These are phyloP conservation scores for Blastobasis lacticolella DNA, from an alignment of 2,888 invertebrate species.

Conservation along the genomic window DNA sequence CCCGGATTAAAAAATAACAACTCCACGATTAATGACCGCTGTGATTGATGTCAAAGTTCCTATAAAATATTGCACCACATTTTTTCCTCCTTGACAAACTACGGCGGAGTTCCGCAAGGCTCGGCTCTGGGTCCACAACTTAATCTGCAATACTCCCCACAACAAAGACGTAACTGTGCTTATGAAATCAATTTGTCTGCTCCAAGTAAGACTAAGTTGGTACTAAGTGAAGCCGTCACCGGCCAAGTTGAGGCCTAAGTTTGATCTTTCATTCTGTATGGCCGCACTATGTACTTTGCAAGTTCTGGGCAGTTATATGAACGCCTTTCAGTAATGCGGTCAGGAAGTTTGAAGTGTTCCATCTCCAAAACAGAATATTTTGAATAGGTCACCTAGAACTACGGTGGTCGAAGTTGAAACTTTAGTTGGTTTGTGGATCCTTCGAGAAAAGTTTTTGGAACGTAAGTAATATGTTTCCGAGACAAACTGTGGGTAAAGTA, in stretches of 20 bases:
- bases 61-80: too few relatives aligned
- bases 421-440: background rate
- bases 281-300: background rate
- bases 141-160: too few relatives aligned
- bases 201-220: background rate
- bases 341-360: background rate
- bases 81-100: too few relatives aligned
- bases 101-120: too few relatives aligned
- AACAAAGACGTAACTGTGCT: too few relatives aligned
- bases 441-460: background rate
- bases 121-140: too few relatives aligned
- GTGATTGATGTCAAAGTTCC: too few relatives aligned
- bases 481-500: too few relatives aligned
- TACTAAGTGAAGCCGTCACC: constrained; percentile 1
- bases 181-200: background rate
- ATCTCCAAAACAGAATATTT: background rate
- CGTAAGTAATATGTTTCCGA: background rate
- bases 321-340: background rate
- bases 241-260: background rate
- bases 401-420: background rate
- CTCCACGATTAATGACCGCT: too few relatives aligned
- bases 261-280: background rate
- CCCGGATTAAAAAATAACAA: too few relatives aligned
- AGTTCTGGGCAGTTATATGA: background rate
- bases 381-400: background rate